A percentile compares a stretch with the other conserved stretches of the same genome.
phyloP scores from a whole-genome alignment of 2,888 invertebrate genomes.

The Eueremaeus valkanovi region DNA sequence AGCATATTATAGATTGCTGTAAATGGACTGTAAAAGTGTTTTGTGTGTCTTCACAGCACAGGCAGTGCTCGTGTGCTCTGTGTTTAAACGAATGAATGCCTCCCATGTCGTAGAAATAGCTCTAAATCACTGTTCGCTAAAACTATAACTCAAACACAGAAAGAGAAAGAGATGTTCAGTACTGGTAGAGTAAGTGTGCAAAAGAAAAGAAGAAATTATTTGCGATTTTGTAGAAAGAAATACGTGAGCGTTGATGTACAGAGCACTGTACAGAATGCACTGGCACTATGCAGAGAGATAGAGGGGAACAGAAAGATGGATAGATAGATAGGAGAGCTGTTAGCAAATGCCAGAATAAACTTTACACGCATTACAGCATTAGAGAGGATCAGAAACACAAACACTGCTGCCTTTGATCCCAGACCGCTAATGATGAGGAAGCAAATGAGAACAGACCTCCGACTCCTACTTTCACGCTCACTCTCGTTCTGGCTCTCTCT shows the following conservation, averaged over 20 bases:
- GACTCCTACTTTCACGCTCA: background rate
- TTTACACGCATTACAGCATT: background rate
- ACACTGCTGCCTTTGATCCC: slow-evolving; percentile 3
- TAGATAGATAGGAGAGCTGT: slow-evolving; percentile 3
- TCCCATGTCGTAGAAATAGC: background rate
- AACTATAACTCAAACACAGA: background rate
- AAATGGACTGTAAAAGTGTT: background rate
- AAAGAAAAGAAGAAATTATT: slow-evolving; percentile 8
- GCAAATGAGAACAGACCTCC: slow-evolving; percentile 23
- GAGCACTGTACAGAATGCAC: background rate
- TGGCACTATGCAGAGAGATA: background rate
- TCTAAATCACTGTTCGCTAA: slow-evolving; percentile 2
- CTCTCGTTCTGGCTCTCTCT: background rate
- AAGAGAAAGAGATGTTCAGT: background rate
- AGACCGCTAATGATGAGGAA: slow-evolving; percentile 21
- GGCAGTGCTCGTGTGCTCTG: background rate
- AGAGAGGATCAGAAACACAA: background rate
- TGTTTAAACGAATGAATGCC: no score
- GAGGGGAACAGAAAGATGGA: background rate
- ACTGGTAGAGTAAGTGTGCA: background rate
- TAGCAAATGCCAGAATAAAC: slow-evolving; percentile 19
- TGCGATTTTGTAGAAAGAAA: slow-evolving; percentile 4
- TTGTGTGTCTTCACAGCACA: no score
- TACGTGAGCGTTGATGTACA: slow-evolving; percentile 25
- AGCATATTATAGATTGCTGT: no score